Conservation (phyloP, 2,888 invertebrate species). For the Onchidella celtica region DNA sequence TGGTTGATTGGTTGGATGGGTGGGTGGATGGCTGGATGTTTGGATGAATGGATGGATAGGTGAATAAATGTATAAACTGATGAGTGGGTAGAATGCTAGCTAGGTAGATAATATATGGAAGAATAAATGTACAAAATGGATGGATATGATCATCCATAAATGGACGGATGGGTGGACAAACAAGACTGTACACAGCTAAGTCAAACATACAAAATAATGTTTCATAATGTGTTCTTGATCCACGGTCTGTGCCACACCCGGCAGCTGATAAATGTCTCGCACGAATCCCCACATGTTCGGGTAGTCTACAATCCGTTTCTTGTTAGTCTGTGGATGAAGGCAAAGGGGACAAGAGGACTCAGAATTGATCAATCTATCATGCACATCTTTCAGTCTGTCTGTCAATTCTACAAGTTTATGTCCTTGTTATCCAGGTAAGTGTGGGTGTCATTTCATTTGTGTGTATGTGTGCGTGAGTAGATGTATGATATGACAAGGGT, state of each 20-base stretch:
- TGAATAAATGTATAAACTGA: neutral
- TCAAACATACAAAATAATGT: constrained; percentile 69
- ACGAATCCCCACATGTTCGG: constrained; percentile 75
- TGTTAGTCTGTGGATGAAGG: constrained; percentile 73
- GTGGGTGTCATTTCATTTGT: too few species aligned
- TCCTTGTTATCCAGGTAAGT: too few species aligned
- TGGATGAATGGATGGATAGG: neutral
- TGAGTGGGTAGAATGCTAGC: neutral
- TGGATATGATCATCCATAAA: too few species aligned
- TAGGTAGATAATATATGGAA: too few species aligned
- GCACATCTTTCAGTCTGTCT: too few species aligned
- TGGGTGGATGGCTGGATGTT: neutral
- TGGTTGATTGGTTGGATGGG: neutral
- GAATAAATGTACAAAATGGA: too few species aligned
- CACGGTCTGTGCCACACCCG: constrained; percentile 71
- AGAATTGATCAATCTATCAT: too few species aligned
- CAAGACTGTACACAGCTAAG: neutral
- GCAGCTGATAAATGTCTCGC: constrained; percentile 74
- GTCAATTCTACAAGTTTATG: too few species aligned
- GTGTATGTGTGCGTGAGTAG: too few species aligned
- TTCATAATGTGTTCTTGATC: constrained; percentile 73
- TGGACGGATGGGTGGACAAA: neutral
- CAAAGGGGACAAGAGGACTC: too few species aligned
- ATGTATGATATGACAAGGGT: too few species aligned
- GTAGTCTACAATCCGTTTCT: constrained; percentile 73